These are phyloP conservation scores for Pseudanteris insignis DNA, from an alignment of 2,888 invertebrate species.

Conservation along the genomic window DNA sequence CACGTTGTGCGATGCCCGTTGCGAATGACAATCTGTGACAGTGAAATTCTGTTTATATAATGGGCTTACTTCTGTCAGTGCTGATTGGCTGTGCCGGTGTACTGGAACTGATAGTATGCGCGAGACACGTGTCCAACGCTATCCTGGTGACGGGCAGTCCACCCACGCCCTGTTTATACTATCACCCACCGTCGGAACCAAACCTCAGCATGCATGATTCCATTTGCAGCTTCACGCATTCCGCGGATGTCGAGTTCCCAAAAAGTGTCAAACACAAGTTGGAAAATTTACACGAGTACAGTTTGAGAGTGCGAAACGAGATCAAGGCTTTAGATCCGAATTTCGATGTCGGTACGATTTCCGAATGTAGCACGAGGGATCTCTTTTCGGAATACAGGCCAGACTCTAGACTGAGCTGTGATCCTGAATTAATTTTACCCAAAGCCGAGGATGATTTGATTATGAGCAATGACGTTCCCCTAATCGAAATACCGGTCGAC, in stretches of 20 bases:
- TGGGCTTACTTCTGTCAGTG: slow-evolving; percentile 81
- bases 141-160: slow-evolving; percentile 50
- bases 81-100: slow-evolving; percentile 80
- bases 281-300: slow-evolving; percentile 62
- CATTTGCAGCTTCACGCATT: slow-evolving; percentile 56
- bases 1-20: no score
- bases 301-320: slow-evolving; percentile 56
- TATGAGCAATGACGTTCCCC: slow-evolving; percentile 29
- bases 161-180: slow-evolving; percentile 52
- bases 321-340: slow-evolving; percentile 53
- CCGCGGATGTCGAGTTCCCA: slow-evolving; percentile 49
- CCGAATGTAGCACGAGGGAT: slow-evolving; percentile 55
- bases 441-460: slow-evolving; percentile 6
- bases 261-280: slow-evolving; percentile 53
- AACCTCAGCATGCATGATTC: slow-evolving; percentile 56
- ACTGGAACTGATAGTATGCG: slow-evolving; percentile 73
- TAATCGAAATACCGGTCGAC: slow-evolving; percentile 30
- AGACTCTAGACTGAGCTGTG: slow-evolving; percentile 51
- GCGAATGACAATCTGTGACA: slow-evolving; percentile 2
- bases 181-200: slow-evolving; percentile 48
- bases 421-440: slow-evolving; percentile 35
- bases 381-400: slow-evolving; percentile 50
- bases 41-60: slow-evolving; percentile 53
- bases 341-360: slow-evolving; percentile 52
- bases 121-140: slow-evolving; percentile 55